Evolutionary conservation across 2,797 vertebrate genomes (phyloP).

Genomic region (Leuciscus waleckii): DNA sequence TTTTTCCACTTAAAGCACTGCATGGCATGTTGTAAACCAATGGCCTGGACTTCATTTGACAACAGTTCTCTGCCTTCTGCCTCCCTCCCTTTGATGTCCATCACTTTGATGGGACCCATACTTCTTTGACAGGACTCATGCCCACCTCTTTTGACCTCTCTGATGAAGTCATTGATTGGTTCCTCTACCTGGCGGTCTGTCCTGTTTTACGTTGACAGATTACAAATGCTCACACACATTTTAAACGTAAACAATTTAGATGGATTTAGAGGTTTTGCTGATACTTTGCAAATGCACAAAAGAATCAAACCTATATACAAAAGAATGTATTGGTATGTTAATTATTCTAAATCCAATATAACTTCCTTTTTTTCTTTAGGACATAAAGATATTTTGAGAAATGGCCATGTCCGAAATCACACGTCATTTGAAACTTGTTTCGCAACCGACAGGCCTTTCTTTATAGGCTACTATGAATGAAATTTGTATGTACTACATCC

Average conservation of each 20-base stretch:
- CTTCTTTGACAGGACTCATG: neutral
- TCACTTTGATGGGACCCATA: neutral
- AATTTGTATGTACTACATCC: no score
- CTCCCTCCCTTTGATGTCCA: neutral
- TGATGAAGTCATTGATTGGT: neutral
- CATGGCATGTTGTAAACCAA: neutral
- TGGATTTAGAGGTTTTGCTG: neutral
- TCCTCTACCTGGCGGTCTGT: neutral
- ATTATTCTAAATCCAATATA: neutral
- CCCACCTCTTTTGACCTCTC: neutral
- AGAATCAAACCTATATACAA: neutral
- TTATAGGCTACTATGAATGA: no score
- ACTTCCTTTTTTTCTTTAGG: neutral
- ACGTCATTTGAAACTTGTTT: no score
- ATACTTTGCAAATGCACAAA: neutral
- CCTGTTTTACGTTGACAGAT: neutral
- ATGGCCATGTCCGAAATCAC: no score
- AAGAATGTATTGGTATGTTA: neutral
- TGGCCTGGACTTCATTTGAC: neutral
- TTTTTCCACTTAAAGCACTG: no score
- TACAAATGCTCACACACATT: neutral
- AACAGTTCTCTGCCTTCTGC: neutral
- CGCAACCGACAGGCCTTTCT: no score
- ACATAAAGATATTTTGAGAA: neutral
- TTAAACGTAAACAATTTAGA: neutral